Evolutionary conservation across 2,113 vertebrate species (phyloP).

Genomic region (Rousettus leschenaultii): DNA sequence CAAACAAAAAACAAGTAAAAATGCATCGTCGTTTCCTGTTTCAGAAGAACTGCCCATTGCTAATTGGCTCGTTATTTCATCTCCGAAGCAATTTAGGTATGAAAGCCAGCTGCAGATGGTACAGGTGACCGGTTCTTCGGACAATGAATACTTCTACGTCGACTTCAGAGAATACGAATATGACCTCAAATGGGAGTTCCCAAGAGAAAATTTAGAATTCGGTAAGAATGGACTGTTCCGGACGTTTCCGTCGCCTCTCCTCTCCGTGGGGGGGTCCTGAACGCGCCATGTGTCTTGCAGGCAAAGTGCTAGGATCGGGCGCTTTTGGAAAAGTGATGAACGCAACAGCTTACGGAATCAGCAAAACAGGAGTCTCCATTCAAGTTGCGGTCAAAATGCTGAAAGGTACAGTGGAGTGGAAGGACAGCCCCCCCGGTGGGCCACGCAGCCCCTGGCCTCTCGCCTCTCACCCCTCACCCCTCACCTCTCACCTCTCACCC

Average conservation of each 20-base stretch:
- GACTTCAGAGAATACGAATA: constrained; percentile 93
- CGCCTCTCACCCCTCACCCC: background rate
- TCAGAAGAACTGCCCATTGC: background rate
- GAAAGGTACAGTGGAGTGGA: constrained; percentile 86
- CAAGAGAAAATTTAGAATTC: constrained; percentile 94
- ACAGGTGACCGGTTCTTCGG: constrained; percentile 88
- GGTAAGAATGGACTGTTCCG: constrained; percentile 82
- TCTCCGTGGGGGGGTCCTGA: background rate
- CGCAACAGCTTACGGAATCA: constrained; percentile 94
- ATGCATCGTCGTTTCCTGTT: background rate
- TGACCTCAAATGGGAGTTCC: constrained; percentile 94
- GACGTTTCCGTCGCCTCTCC: background rate
- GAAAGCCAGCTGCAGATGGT: constrained; percentile 93
- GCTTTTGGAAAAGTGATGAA: constrained; percentile 97
- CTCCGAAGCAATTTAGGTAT: constrained; percentile 88
- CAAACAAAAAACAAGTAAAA: background rate
- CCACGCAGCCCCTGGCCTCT: background rate
- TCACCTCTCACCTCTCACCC: background rate
- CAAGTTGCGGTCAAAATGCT: constrained; percentile 98
- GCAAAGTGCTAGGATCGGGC: constrained; percentile 92
- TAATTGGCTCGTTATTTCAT: background rate
- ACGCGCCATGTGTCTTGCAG: constrained; percentile 78
- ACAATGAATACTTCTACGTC: constrained; percentile 95
- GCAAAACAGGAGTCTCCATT: constrained; percentile 86
- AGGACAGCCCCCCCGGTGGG: background rate